Evolutionary conservation across 2,797 vertebrate species (phyloP).

Genomic region (Dermochelys coriacea): DNA sequence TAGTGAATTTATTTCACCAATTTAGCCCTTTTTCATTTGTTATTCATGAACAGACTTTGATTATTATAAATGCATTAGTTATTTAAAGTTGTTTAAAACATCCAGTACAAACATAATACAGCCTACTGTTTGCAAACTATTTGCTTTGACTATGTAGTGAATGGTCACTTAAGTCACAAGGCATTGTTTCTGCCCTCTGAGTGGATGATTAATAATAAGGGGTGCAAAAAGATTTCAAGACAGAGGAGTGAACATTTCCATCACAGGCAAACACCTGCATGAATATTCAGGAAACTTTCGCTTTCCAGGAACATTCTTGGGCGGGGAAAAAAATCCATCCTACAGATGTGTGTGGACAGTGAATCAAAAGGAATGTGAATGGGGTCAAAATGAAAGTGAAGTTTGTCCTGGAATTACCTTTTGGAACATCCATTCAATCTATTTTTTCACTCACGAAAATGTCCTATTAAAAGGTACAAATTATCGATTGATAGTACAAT

Average conservation of each 20-base stretch:
- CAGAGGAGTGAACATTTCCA: neutral
- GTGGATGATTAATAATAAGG: conserved; percentile 27
- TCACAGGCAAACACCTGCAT: conserved; percentile 33
- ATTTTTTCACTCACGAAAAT: neutral
- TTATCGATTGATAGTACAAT: neutral
- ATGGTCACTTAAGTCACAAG: conserved; percentile 7
- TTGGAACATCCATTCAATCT: neutral
- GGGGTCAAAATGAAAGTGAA: conserved; percentile 18
- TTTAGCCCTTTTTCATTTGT: neutral
- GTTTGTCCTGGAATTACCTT: neutral
- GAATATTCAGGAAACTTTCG: conserved; percentile 40
- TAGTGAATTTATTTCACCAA: neutral
- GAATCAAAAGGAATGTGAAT: neutral
- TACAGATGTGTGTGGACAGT: neutral
- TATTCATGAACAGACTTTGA: conserved; percentile 18
- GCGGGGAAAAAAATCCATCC: neutral
- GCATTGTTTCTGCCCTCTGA: neutral
- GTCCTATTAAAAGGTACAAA: neutral
- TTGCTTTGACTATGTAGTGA: conserved; percentile 42
- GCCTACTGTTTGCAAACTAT: conserved; percentile 27
- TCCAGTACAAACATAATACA: conserved; percentile 42
- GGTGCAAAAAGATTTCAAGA: conserved; percentile 17
- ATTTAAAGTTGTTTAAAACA: conserved; percentile 51
- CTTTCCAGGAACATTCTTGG: neutral
- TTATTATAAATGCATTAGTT: conserved; percentile 23